Conservation (phyloP, 2,113 vertebrate species). For the Laticauda colubrina region DNA sequence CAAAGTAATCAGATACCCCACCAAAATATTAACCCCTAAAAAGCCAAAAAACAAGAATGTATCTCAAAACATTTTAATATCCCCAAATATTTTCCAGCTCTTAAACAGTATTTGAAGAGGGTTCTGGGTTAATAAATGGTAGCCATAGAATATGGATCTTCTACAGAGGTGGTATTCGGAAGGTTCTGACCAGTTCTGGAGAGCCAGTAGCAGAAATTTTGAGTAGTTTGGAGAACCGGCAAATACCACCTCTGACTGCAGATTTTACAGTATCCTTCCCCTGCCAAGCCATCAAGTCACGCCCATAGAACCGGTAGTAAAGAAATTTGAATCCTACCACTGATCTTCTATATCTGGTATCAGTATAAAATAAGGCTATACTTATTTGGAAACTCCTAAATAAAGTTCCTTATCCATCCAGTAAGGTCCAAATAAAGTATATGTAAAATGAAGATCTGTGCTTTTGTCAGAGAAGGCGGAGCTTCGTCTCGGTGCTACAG, state of each 20-base stretch:
- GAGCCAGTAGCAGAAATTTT: too few species aligned
- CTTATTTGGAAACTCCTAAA: not conserved
- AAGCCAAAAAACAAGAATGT: not conserved
- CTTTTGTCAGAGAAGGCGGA: too few species aligned
- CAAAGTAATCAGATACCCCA: not conserved
- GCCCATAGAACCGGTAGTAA: too few species aligned
- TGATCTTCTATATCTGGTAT: not conserved
- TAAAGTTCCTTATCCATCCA: not conserved
- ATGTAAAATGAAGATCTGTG: not conserved
- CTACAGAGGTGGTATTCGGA: too few species aligned
- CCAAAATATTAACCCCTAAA: not conserved
- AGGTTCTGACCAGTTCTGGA: too few species aligned
- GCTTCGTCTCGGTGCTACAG: too few species aligned
- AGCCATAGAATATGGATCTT: not conserved
- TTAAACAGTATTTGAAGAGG: not conserved
- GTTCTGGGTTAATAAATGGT: not conserved
- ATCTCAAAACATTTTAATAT: not conserved
- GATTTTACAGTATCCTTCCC: too few species aligned
- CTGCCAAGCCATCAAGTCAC: too few species aligned
- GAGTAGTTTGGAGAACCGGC: too few species aligned
- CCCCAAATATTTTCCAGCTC: not conserved
- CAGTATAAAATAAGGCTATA: not conserved
- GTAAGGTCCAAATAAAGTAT: not conserved
- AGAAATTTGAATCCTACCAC: too few species aligned
- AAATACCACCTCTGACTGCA: too few species aligned